Evolutionary conservation across 2,888 invertebrate species (phyloP).

Genomic region (Hirtodrosophila trivittata): DNA sequence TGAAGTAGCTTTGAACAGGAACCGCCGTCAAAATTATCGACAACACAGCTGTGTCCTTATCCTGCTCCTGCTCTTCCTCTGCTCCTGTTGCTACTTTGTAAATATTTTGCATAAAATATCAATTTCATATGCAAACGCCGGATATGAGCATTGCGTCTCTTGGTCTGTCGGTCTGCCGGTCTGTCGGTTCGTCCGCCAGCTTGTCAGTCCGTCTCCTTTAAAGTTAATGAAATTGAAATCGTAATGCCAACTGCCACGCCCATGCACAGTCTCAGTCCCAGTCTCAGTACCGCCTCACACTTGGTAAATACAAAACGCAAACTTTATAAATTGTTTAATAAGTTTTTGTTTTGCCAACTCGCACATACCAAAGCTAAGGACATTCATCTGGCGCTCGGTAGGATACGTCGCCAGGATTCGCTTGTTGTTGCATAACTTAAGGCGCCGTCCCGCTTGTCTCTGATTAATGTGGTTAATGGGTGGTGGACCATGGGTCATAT

Average conservation of each 20-base stretch:
- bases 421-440: constrained; percentile 39
- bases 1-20: constrained; percentile 3
- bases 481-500: background rate
- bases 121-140: constrained; percentile 65
- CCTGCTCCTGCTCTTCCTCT: background rate
- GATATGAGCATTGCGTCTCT: constrained; percentile 55
- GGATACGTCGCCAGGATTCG: constrained; percentile 6
- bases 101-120: constrained; percentile 80
- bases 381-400: constrained; percentile 35
- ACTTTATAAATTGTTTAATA: constrained; percentile 71
- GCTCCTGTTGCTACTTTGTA: constrained; percentile 23
- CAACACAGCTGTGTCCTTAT: constrained; percentile 43
- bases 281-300: background rate
- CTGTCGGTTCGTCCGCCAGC: constrained; percentile 29
- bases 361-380: constrained; percentile 19
- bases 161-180: too few species aligned
- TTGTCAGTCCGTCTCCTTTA: constrained; percentile 21
- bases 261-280: too few species aligned
- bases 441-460: constrained; percentile 12
- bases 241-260: constrained; percentile 27
- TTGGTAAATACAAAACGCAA: constrained; percentile 31
- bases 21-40: constrained; percentile 60
- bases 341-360: constrained; percentile 32
- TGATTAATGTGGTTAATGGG: constrained; percentile 48
- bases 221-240: constrained; percentile 70